Percentiles rank a stretch among this genome's conserved stretches.
These are phyloP conservation scores for Xenopus laevis DNA, from an alignment of 2,113 vertebrate species.

Conservation along the genomic window DNA sequence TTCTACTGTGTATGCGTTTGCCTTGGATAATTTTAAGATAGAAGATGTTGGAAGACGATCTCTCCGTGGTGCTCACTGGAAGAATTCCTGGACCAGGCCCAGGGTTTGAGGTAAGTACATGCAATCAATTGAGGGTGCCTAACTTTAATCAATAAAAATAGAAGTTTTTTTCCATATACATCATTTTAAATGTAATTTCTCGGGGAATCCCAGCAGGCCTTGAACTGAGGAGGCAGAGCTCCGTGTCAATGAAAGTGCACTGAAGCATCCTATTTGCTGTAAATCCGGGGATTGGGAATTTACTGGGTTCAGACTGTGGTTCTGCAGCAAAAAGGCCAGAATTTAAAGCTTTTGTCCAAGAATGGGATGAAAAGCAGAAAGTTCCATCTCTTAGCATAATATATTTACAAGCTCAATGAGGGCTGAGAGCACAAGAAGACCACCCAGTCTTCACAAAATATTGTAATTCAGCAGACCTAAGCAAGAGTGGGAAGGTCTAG, in stretches of 20 bases:
- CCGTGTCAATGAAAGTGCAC: slow-evolving; percentile 3
- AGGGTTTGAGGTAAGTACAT: no score
- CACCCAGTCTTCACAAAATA: slow-evolving; percentile 29
- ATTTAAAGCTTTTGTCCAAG: slow-evolving; percentile 36
- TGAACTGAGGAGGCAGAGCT: slow-evolving; percentile 32
- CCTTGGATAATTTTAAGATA: no score
- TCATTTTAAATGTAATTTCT: no score
- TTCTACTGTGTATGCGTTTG: no score
- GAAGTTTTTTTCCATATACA: no score
- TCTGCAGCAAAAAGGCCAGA: slow-evolving; percentile 33
- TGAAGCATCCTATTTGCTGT: slow-evolving; percentile 28
- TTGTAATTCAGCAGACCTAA: slow-evolving; percentile 1
- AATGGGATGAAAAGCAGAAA: slow-evolving; percentile 35
- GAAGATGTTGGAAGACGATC: no score
- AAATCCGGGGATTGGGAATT: slow-evolving; percentile 10
- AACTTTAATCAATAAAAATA: no score
- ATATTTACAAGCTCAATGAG: slow-evolving; percentile 33
- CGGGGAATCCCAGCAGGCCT: slow-evolving; percentile 23
- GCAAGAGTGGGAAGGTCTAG: slow-evolving; percentile 4
- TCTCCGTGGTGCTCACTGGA: no score
- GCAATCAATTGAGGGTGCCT: no score
- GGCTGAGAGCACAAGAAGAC: slow-evolving; percentile 18
- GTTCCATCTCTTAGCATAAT: slow-evolving; percentile 25
- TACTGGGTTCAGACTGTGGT: slow-evolving; percentile 30
- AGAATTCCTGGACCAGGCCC: no score